Percentiles rank a stretch among this genome's conserved stretches.
Evolutionary conservation across 2,113 vertebrate species (phyloP).

Genomic region (Stigmatopora nigra): DNA sequence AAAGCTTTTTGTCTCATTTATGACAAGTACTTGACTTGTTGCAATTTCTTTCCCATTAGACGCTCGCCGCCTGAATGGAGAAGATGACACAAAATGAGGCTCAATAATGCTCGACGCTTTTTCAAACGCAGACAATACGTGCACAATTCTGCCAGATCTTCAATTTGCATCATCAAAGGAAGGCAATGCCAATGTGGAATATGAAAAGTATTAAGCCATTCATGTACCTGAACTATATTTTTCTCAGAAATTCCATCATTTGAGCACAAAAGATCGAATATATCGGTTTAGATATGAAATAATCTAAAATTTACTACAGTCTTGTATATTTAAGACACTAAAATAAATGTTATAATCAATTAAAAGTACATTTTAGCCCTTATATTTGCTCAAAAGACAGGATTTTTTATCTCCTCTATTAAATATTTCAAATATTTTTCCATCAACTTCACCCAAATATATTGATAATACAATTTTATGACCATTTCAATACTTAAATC

Average conservation of each 20-base stretch:
- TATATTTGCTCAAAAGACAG: too few species aligned
- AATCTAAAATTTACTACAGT: neutral
- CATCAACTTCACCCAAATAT: constrained; percentile 1
- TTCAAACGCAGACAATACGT: neutral
- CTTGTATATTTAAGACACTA: neutral
- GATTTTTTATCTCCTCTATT: neutral
- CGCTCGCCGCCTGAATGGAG: too few species aligned
- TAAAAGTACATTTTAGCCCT: too few species aligned
- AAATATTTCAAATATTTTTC: neutral
- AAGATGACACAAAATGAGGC: neutral
- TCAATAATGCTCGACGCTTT: neutral
- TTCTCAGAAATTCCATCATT: neutral
- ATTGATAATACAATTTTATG: neutral
- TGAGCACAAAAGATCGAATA: neutral
- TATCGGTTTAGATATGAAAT: too few species aligned
- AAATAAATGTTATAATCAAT: too few species aligned
- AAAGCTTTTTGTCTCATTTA: neutral
- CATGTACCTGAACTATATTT: neutral
- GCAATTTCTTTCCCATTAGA: neutral
- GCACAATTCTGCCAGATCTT: neutral
- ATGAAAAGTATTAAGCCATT: neutral
- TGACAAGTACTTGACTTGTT: neutral
- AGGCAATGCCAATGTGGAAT: neutral
- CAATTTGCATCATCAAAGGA: neutral
- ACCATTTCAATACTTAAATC: neutral